Conservation (phyloP, 2,797 vertebrate species). For the Karalla daura region DNA sequence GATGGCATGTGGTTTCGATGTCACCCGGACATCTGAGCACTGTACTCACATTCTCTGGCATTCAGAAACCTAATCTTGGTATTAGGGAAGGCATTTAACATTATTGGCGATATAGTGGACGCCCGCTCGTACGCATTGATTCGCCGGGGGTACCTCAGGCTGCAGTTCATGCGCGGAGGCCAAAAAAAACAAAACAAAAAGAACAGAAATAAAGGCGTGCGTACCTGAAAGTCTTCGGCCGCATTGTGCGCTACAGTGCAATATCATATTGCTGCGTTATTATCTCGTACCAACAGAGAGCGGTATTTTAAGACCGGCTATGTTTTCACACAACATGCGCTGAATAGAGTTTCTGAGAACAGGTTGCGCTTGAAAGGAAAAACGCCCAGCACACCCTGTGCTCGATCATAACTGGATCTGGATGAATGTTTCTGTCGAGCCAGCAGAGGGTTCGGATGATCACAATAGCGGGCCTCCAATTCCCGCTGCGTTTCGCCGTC, state of each 20-base stretch:
- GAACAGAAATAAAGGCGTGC: not conserved
- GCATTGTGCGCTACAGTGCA: not conserved
- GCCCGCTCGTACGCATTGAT: slow-evolving; percentile 19
- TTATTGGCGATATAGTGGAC: slow-evolving; percentile 33
- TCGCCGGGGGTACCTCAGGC: too few species aligned
- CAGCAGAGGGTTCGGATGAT: slow-evolving; percentile 63
- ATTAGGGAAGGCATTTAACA: slow-evolving; percentile 52
- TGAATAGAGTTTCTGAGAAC: slow-evolving; percentile 43
- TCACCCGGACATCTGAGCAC: slow-evolving; percentile 60
- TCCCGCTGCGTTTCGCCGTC: slow-evolving; percentile 40
- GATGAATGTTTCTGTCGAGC: slow-evolving; percentile 62
- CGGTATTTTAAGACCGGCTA: slow-evolving; percentile 41
- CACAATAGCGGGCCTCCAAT: slow-evolving; percentile 59
- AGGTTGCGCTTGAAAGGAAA: slow-evolving; percentile 45
- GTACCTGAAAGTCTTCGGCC: not conserved
- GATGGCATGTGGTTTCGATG: slow-evolving; percentile 56
- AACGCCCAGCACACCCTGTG: slow-evolving; percentile 42
- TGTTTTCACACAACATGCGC: slow-evolving; percentile 18
- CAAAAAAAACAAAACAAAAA: too few species aligned
- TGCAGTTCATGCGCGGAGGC: too few species aligned
- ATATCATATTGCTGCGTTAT: slow-evolving; percentile 24
- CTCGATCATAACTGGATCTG: slow-evolving; percentile 43
- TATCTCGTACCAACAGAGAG: slow-evolving; percentile 9
- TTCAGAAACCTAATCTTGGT: slow-evolving; percentile 66
- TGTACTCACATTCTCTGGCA: slow-evolving; percentile 55